Percentiles rank a stretch among this genome's conserved stretches.
These are phyloP conservation scores for Cremastinae sp. DNA, from an alignment of 2,888 invertebrate genomes.

Conservation along the genomic window DNA sequence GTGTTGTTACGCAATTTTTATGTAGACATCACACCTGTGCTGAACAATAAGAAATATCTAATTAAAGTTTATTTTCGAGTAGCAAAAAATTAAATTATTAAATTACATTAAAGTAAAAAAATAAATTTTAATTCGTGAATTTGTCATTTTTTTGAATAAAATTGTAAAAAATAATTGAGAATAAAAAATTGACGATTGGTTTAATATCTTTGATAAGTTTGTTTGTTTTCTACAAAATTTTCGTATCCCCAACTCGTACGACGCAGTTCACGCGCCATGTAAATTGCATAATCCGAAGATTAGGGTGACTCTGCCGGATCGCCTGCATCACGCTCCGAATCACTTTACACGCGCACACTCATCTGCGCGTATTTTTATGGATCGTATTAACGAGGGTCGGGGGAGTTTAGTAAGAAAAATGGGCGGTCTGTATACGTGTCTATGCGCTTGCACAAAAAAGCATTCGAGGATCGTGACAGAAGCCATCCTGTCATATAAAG, in stretches of 20 bases:
- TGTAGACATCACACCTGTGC: too few relatives aligned
- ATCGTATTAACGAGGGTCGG: conserved; percentile 36
- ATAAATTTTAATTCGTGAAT: too few relatives aligned
- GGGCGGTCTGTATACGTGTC: conserved; percentile 76
- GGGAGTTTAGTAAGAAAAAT: conserved; percentile 59
- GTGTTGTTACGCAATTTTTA: too few relatives aligned
- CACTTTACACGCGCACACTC: neutral
- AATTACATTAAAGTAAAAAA: too few relatives aligned
- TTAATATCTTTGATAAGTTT: too few relatives aligned
- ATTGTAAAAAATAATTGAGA: too few relatives aligned
- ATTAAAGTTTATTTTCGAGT: too few relatives aligned
- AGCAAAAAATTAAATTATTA: too few relatives aligned
- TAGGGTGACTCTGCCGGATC: conserved; percentile 76
- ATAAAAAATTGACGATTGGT: too few relatives aligned
- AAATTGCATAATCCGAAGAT: conserved; percentile 75
- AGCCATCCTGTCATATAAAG: conserved; percentile 75
- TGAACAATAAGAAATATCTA: too few relatives aligned
- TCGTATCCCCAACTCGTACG: conserved; percentile 57
- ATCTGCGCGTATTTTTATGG: neutral
- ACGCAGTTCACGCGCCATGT: conserved; percentile 57
- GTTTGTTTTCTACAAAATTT: conserved; percentile 36
- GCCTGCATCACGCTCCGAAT: conserved; percentile 50
- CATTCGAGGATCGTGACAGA: conserved; percentile 52
- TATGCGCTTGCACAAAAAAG: conserved; percentile 17
- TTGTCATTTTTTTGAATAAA: too few relatives aligned